phyloP scores from a whole-genome alignment of 2,888 invertebrate species.

The Drosophila eohydei region DNA sequence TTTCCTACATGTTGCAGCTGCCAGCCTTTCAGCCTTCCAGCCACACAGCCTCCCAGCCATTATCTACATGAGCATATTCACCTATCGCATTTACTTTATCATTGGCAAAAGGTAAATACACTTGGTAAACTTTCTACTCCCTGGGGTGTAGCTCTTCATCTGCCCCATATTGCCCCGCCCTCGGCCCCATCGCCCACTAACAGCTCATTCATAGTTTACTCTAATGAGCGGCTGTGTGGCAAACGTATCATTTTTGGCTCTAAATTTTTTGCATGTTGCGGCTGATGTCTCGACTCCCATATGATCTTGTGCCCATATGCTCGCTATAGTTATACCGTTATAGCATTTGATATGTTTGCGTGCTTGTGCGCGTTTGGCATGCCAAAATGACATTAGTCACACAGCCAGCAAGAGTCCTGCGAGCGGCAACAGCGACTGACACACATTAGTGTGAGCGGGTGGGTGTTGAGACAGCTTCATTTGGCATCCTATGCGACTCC shows the following conservation, averaged over 20 bases:
- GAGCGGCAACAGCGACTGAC: conserved; percentile 13
- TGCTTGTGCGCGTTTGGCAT: conserved; percentile 70
- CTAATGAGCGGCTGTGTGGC: conserved; percentile 68
- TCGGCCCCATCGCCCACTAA: not conserved
- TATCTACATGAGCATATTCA: conserved; percentile 41
- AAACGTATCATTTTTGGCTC: conserved; percentile 65
- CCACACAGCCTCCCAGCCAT: not conserved
- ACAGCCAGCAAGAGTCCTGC: conserved; percentile 38
- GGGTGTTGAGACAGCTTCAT: conserved; percentile 58
- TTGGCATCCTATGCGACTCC: conserved; percentile 41
- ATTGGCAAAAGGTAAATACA: conserved; percentile 73
- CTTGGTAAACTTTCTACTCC: conserved; percentile 51
- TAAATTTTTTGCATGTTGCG: conserved; percentile 52
- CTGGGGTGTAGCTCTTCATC: conserved; percentile 59
- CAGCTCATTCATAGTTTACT: conserved; percentile 56
- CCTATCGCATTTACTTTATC: conserved; percentile 68
- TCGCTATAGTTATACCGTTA: conserved; percentile 30
- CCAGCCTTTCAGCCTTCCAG: not conserved
- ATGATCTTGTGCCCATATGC: conserved; percentile 26
- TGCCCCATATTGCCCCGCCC: conserved; percentile 39
- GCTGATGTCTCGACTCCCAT: conserved; percentile 44
- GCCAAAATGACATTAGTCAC: conserved; percentile 79
- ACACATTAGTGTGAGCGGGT: conserved; percentile 11
- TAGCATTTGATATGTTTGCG: conserved; percentile 59
- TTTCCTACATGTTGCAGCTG: conserved; percentile 57